Conservation (phyloP, 2,113 vertebrate genomes). For the Alligator mississippiensis region DNA sequence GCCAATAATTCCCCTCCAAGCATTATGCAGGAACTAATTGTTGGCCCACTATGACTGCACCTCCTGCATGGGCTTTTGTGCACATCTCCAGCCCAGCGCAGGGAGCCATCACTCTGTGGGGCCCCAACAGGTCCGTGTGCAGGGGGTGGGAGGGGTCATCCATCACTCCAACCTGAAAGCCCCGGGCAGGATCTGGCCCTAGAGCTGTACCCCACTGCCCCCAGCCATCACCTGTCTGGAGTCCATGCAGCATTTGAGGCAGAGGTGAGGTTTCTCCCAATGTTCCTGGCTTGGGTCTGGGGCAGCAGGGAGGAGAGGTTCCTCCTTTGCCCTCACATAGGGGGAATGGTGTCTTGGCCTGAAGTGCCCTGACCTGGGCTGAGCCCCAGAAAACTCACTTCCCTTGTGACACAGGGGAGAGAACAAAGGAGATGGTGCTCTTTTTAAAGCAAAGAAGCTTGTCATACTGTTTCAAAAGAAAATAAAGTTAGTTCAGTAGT, state of each 20-base stretch:
- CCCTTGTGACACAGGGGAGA: neutral
- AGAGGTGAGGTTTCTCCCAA: too few species aligned
- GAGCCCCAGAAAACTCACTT: neutral
- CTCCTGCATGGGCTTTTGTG: conserved; percentile 74
- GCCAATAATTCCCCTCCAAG: conserved; percentile 69
- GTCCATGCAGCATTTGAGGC: too few species aligned
- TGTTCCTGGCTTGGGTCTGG: too few species aligned
- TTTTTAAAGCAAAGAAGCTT: too few species aligned
- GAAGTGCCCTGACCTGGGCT: neutral
- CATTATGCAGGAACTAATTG: conserved; percentile 78
- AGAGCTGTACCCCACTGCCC: too few species aligned
- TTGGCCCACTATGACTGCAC: conserved; percentile 61
- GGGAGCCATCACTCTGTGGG: conserved; percentile 68
- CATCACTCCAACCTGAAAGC: too few species aligned
- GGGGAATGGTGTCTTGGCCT: neutral
- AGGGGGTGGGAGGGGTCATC: too few species aligned
- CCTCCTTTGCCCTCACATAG: neutral
- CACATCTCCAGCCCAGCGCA: neutral
- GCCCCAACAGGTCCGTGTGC: conserved; percentile 51
- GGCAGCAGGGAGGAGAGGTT: too few species aligned
- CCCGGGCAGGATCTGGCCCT: too few species aligned
- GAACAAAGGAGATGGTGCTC: neutral
- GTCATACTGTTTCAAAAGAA: too few species aligned
- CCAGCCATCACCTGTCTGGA: too few species aligned
- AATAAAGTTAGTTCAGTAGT: too few species aligned